Conservation (phyloP, 2,113 vertebrate species). For the Cyprinodon tularosa region DNA sequence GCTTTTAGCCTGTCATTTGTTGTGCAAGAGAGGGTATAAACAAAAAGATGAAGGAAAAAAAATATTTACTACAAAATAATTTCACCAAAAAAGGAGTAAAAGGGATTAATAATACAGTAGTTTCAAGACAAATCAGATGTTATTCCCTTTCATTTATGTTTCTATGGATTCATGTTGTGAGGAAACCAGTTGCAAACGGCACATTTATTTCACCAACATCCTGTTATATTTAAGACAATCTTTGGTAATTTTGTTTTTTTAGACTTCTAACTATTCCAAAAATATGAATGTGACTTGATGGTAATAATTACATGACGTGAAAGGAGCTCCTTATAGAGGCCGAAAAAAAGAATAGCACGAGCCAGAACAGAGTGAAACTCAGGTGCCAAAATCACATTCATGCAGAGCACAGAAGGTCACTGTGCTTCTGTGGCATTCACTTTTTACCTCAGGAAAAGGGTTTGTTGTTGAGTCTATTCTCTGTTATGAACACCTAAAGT, state of each 20-base stretch:
- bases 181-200: not conserved
- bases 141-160: not conserved
- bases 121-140: not conserved
- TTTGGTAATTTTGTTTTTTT: not conserved
- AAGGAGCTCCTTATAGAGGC: not conserved
- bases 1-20: too few species aligned
- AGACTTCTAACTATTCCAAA: not conserved
- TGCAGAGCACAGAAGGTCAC: not conserved
- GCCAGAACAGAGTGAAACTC: conserved; percentile 4
- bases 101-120: too few species aligned
- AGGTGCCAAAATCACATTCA: conserved; percentile 4
- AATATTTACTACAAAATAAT: too few species aligned
- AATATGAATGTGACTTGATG: not conserved
- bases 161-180: not conserved
- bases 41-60: too few species aligned
- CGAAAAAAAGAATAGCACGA: not conserved
- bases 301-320: not conserved
- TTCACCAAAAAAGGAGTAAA: too few species aligned
- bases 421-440: not conserved
- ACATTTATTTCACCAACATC: not conserved
- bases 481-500: conserved; percentile 1
- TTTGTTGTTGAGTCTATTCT: conserved; percentile 5
- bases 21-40: too few species aligned
- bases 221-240: not conserved
- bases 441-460: conserved; percentile 4